phyloP scores from a whole-genome alignment of 2,113 vertebrate genomes.

The Cyphomyrus discorhynchus region DNA sequence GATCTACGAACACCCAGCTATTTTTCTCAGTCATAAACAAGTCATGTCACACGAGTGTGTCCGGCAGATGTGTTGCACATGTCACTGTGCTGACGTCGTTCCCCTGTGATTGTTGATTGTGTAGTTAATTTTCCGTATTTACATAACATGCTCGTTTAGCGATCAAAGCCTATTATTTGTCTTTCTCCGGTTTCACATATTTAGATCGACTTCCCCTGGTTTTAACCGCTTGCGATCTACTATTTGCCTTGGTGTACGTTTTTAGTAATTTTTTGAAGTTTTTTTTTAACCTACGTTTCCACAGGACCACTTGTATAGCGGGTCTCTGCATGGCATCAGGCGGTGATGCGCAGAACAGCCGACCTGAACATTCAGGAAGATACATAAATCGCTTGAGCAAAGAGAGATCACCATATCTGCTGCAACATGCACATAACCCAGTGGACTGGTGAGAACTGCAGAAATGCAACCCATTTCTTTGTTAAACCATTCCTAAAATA shows the following conservation, averaged over 20 bases:
- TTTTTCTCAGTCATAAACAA: not conserved
- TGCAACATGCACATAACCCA: constrained; percentile 88
- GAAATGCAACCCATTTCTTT: not conserved
- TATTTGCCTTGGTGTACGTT: not conserved
- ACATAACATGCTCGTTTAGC: not conserved
- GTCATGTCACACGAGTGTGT: not conserved
- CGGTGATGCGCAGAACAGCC: constrained; percentile 37
- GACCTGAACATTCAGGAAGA: constrained; percentile 28
- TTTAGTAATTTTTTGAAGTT: not conserved
- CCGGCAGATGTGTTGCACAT: not conserved
- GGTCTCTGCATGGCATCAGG: constrained; percentile 66
- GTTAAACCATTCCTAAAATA: not conserved
- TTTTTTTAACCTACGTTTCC: not conserved
- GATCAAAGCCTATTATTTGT: not conserved
- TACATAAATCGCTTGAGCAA: constrained; percentile 70
- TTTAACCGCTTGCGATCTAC: not conserved
- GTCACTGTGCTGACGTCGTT: not conserved
- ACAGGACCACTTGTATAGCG: constrained; percentile 46
- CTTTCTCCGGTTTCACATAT: not conserved
- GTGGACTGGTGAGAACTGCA: constrained; percentile 79
- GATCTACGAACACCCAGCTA: not conserved
- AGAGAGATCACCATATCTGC: constrained; percentile 81
- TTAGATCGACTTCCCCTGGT: not conserved
- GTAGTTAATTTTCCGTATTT: not conserved
- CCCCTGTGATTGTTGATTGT: not conserved